Evolutionary conservation across 2,888 invertebrate genomes (phyloP).

Genomic region (Aethes cnicana): DNA sequence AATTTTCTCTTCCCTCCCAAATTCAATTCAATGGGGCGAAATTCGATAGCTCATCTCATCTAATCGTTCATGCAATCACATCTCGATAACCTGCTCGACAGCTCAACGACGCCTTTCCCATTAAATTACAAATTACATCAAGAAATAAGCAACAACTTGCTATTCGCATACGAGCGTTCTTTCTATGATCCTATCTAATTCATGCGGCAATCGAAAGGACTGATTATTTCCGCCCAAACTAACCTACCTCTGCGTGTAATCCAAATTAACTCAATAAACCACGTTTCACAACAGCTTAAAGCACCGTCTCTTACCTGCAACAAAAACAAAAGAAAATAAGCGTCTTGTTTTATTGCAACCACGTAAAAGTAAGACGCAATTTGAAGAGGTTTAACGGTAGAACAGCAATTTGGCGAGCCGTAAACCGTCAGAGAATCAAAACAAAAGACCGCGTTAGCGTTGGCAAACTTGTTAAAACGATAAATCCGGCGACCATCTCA

Average conservation of each 20-base stretch:
- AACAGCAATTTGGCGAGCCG: conserved; percentile 21
- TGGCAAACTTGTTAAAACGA: conserved; percentile 22
- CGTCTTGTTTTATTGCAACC: conserved; percentile 23
- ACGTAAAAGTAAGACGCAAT: conserved; percentile 15
- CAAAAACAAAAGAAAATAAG: conserved; percentile 35
- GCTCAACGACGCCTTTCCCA: conserved; percentile 23
- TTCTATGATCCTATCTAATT: too few species aligned
- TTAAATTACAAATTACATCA: conserved; percentile 17
- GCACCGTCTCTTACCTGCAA: conserved; percentile 39
- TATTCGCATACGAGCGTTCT: too few species aligned
- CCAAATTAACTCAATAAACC: conserved; percentile 27
- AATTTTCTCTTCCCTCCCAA: conserved; percentile 14
- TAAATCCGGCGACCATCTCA: conserved; percentile 23
- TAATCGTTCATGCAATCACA: conserved; percentile 30
- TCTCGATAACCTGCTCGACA: conserved; percentile 31
- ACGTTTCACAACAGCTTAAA: conserved; percentile 26
- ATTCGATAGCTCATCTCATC: conserved; percentile 15
- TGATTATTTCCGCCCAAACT: too few species aligned
- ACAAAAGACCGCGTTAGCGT: conserved; percentile 25
- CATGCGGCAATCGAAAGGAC: too few species aligned
- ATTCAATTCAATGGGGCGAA: conserved; percentile 6
- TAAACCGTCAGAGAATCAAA: conserved; percentile 27
- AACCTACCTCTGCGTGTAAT: conserved; percentile 7
- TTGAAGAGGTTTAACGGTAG: conserved; percentile 27
- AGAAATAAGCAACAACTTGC: conserved; percentile 15